Percentiles rank a stretch among this genome's conserved stretches.
Evolutionary conservation across 2,113 vertebrate species (phyloP).

Genomic region (Spilogale gracilis): DNA sequence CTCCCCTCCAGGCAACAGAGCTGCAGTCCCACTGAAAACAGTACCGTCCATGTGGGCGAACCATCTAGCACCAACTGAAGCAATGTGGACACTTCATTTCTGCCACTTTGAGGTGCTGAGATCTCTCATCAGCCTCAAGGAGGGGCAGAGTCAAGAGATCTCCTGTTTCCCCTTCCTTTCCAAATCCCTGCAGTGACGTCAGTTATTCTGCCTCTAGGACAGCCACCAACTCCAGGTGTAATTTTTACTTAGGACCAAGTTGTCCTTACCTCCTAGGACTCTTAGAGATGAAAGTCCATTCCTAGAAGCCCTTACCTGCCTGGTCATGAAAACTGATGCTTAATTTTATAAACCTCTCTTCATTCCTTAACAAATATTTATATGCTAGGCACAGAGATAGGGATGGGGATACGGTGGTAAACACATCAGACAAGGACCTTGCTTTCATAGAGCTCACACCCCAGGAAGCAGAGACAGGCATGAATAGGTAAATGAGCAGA

Average conservation of each 20-base stretch:
- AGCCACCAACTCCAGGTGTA: neutral
- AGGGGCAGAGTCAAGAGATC: neutral
- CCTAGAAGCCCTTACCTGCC: neutral
- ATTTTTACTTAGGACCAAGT: neutral
- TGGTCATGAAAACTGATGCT: neutral
- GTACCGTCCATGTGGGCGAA: rapidly evolving
- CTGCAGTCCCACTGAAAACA: neutral
- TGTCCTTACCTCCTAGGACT: neutral
- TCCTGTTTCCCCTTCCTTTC: neutral
- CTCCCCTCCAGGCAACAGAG: neutral
- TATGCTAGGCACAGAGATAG: neutral
- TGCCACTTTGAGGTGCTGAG: neutral
- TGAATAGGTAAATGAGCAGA: neutral
- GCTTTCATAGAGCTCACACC: neutral
- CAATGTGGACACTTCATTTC: neutral
- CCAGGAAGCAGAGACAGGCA: neutral
- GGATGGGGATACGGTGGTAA: too few relatives aligned
- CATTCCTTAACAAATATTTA: neutral
- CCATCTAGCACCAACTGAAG: neutral
- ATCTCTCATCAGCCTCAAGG: neutral
- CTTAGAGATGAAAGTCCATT: neutral
- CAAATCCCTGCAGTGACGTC: neutral
- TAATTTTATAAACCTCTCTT: neutral
- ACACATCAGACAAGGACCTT: neutral
- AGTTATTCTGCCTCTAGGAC: neutral